These are phyloP conservation scores for Torymus tubicola DNA, from an alignment of 2,888 invertebrate genomes.

Conservation along the genomic window DNA sequence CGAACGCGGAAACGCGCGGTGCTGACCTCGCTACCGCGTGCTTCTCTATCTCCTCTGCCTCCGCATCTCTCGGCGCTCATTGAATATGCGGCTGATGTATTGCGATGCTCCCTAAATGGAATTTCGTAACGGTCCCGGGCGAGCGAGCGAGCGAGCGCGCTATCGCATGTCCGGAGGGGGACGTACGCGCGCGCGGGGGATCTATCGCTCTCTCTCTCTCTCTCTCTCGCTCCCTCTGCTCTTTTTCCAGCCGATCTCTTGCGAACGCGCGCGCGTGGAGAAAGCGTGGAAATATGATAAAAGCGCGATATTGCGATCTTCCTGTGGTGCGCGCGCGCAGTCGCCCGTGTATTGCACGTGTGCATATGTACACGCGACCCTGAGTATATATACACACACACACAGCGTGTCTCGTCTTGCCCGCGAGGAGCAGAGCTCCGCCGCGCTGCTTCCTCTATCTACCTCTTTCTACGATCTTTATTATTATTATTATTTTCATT, in stretches of 20 bases:
- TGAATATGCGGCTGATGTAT: slow-evolving; percentile 55
- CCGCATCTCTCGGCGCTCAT: slow-evolving; percentile 42
- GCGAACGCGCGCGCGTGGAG: slow-evolving; percentile 45
- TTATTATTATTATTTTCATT: slow-evolving; percentile 17
- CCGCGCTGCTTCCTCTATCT: background rate
- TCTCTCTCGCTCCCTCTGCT: slow-evolving; percentile 33
- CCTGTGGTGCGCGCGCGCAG: slow-evolving; percentile 2
- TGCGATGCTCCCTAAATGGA: slow-evolving; percentile 59
- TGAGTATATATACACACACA: background rate
- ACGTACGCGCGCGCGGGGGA: slow-evolving; percentile 38
- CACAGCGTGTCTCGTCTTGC: background rate
- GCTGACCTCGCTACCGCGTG: slow-evolving; percentile 53
- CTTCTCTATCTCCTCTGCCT: background rate
- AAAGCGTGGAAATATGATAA: slow-evolving; percentile 56
- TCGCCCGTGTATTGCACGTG: background rate
- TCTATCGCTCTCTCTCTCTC: slow-evolving; percentile 42
- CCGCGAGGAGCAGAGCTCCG: background rate
- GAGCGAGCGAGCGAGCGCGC: background rate
- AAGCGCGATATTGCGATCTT: slow-evolving; percentile 32
- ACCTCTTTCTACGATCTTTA: slow-evolving; percentile 32
- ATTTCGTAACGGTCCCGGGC: slow-evolving; percentile 60
- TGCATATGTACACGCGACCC: background rate
- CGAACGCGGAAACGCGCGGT: slow-evolving; percentile 40
- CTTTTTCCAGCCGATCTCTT: slow-evolving; percentile 40
- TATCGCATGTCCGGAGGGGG: slow-evolving; percentile 30